These are phyloP conservation scores for Agrilus mali DNA, from an alignment of 2,888 invertebrate species.

Conservation along the genomic window DNA sequence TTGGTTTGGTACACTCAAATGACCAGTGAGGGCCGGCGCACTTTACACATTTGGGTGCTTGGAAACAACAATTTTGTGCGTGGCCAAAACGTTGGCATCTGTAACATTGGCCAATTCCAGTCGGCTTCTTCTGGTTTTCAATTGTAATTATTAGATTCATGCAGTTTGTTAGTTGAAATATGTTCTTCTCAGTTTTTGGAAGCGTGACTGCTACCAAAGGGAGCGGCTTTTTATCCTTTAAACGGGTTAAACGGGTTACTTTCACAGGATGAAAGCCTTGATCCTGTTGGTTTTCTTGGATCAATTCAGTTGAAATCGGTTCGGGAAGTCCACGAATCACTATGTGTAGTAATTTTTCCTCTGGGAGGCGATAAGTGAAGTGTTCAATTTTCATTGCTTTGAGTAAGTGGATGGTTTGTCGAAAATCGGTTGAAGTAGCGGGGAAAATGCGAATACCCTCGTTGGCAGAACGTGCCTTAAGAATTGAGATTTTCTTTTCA, in stretches of 20 bases:
- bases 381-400: too few relatives aligned
- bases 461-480: too few relatives aligned
- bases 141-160: not conserved
- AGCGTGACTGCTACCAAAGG: not conserved
- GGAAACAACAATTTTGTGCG: conserved; percentile 31
- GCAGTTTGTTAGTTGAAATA: not conserved
- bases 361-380: not conserved
- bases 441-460: too few relatives aligned
- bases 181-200: not conserved
- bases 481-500: too few relatives aligned
- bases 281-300: not conserved
- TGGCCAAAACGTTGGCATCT: conserved; percentile 37
- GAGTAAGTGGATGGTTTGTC: too few relatives aligned
- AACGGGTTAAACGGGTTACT: not conserved
- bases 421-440: too few relatives aligned
- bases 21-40: conserved; percentile 32
- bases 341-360: not conserved
- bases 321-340: conserved; percentile 1
- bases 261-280: not conserved
- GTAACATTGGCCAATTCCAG: conserved; percentile 30
- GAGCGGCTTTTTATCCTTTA: not conserved
- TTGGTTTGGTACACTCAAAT: conserved; percentile 24
- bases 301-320: not conserved
- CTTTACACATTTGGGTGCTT: conserved; percentile 30
- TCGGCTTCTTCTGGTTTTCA: conserved; percentile 3